Percentiles rank a stretch among this genome's conserved stretches.
Conservation (phyloP, 2,888 invertebrate genomes). For the Agrotis ipsilon region DNA sequence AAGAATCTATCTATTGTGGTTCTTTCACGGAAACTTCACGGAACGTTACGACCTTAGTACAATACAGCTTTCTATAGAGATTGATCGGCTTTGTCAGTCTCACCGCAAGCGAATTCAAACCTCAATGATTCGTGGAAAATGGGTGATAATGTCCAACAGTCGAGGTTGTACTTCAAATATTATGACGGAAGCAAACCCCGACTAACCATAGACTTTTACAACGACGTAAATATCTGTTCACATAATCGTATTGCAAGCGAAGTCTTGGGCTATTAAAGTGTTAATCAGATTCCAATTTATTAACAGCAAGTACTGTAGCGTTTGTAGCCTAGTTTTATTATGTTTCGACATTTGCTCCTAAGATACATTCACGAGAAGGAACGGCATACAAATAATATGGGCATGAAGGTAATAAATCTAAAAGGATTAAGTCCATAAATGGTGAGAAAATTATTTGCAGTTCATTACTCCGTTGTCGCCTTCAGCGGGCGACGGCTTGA, state of each 20-base stretch:
- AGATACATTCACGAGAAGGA: conserved; percentile 13
- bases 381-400: conserved; percentile 28
- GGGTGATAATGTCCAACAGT: conserved; percentile 62
- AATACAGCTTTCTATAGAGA: conserved; percentile 68
- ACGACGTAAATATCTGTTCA: conserved; percentile 33
- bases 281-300: conserved; percentile 41
- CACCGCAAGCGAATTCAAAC: conserved; percentile 73
- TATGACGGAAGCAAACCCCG: conserved; percentile 65
- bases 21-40: conserved; percentile 57
- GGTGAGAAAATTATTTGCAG: conserved; percentile 40
- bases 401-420: conserved; percentile 31
- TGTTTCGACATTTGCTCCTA: conserved; percentile 17
- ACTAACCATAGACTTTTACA: conserved; percentile 26
- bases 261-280: conserved; percentile 25
- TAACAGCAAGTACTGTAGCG: conserved; percentile 1
- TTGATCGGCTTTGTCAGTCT: conserved; percentile 69
- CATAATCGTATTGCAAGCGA: conserved; percentile 17
- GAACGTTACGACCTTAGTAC: conserved; percentile 62
- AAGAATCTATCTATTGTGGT: conserved; percentile 51
- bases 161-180: conserved; percentile 61
- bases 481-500: conserved; percentile 40
- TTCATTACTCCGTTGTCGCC: conserved; percentile 46
- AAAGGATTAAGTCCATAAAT: conserved; percentile 28
- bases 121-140: conserved; percentile 76
- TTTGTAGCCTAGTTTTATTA: conserved; percentile 5